Conservation (phyloP, 2,888 invertebrate genomes). For the Andricus curvator region DNA sequence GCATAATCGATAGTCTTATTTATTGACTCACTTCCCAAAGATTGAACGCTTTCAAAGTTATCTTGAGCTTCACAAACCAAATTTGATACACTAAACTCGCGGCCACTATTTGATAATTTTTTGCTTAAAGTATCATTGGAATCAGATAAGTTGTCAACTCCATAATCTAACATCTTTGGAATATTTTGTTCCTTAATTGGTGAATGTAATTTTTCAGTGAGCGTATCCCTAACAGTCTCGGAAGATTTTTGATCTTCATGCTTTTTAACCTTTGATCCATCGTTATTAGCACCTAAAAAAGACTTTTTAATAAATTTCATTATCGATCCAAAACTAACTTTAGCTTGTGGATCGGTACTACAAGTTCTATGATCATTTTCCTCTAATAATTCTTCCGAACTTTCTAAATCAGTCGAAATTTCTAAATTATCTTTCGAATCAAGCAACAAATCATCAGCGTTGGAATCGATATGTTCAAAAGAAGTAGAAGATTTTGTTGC, state of each 20-base stretch:
- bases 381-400: not conserved
- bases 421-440: constrained; percentile 4
- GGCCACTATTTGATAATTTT: not conserved
- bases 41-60: not conserved
- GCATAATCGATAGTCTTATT: not conserved
- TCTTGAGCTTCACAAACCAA: constrained; percentile 24
- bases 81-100: not conserved
- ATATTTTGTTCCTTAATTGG: constrained; percentile 12
- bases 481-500: constrained; percentile 17
- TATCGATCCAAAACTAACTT: constrained; percentile 45
- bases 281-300: constrained; percentile 32
- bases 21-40: not conserved
- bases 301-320: constrained; percentile 54
- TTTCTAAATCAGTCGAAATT: not conserved
- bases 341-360: constrained; percentile 6
- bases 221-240: constrained; percentile 5
- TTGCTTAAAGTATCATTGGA: constrained; percentile 14
- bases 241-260: not conserved
- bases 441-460: constrained; percentile 6
- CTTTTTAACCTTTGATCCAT: not conserved
- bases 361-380: not conserved
- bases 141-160: constrained; percentile 2
- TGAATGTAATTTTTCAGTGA: constrained; percentile 43
- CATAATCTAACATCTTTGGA: not conserved
- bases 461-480: constrained; percentile 33